Conservation (phyloP, 1,140 invertebrate species). For the Drosophila bifasciata region DNA sequence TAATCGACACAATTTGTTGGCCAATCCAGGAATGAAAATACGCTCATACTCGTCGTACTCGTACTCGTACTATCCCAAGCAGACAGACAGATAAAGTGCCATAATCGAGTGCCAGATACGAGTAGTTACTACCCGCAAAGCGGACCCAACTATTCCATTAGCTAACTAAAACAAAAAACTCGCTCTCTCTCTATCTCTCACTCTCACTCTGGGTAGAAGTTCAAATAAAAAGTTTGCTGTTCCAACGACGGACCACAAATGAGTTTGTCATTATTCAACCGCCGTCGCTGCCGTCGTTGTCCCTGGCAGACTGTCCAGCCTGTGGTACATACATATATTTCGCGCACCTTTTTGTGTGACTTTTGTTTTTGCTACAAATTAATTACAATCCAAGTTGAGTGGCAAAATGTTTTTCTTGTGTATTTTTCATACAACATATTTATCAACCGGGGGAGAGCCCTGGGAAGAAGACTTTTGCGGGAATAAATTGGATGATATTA, state of each 20-base stretch:
- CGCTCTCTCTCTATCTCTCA: no score
- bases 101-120: conserved; percentile 35
- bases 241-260: conserved; percentile 50
- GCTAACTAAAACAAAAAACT: conserved; percentile 10
- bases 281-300: conserved; percentile 5
- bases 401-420: conserved; percentile 77
- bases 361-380: conserved; percentile 60
- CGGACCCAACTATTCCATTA: conserved; percentile 40
- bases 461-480: conserved; percentile 52
- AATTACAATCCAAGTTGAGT: conserved; percentile 78
- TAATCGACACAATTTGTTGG: no score
- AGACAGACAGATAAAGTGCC: conserved; percentile 29
- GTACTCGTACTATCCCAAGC: conserved; percentile 7
- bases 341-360: conserved; percentile 58
- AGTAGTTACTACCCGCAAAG: no score
- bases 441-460: conserved; percentile 52
- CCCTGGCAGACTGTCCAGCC: conserved; percentile 4
- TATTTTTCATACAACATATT: conserved; percentile 73
- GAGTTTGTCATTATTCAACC: conserved; percentile 75
- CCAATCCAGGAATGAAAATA: conserved; percentile 26
- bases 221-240: conserved; percentile 64
- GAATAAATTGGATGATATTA: conserved; percentile 80
- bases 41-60: background rate
- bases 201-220: conserved; percentile 26
- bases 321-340: conserved; percentile 51